Evolutionary conservation across 2,888 invertebrate genomes (phyloP), one percentile per base, ranked within the genome.

Genomic region (Onthophagus sagittarius): DNA sequence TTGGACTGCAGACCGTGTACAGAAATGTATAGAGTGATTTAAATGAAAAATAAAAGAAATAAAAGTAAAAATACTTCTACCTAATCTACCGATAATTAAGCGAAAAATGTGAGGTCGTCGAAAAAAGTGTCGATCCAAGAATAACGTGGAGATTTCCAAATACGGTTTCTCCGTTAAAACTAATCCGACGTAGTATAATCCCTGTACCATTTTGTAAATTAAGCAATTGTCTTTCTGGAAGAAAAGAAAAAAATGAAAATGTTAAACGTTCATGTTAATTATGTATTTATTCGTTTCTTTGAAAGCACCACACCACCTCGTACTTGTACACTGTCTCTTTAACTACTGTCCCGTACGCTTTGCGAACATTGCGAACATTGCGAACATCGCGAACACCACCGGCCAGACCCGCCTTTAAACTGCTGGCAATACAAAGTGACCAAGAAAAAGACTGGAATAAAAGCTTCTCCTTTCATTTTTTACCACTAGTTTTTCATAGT

Each of bases 131-230:
- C 71, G 71, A 23, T 23, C 23, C 23, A 23, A 23, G 23, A 23
- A 23, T 23, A 23, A 23, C 3, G 23, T 23, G 23, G 71, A 67
- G 67, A 31, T 67, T 23, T 74, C 75, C 76, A 78, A 76, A 77
- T 78, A 78, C 78, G 78, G 81, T 82, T 82, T 53, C 11, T 83
- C 83, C 82, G 80, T 79, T 81, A 83, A 83, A 67, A 83, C 81
- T 82, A 82, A 83, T 82, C 82, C 83, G 83, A 83, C 81, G 80
- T 84, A 84, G 83, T 84, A 83, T 85, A 84, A 84, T 83, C 84
- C 82, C 78, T 80, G 86, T 85, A 86, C 85, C 85, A 85, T 86
- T 86, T 86, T 85, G 85, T 85, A 86, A 85, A 85, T 83, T 85
- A 85, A 85, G 85, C 82, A 81, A 67, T 80, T 82, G 83, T 84